Base-by-base conservation (phyloP, 1,140 invertebrate genomes). In the Cotesia glomerata region DNA sequence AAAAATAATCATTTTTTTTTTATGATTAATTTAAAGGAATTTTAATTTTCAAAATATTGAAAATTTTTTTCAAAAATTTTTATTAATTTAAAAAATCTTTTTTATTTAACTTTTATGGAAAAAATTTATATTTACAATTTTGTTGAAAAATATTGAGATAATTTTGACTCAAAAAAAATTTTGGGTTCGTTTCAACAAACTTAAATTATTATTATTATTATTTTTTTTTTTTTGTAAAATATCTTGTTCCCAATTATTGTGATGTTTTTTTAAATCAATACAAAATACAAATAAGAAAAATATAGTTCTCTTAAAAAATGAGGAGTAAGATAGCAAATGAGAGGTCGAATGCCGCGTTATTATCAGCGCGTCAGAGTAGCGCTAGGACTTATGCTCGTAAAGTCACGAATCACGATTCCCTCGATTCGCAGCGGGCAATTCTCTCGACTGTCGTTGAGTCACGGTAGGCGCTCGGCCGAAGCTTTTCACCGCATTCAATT, bases 401-500 rank as follows among this genome's bases (percentile, higher is more conserved):
- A 73, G 36, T 73, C 66, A 66, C 71, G 65, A 73, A 68, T 69
- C 71, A 69, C 71, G 71, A 68, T 63, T 69, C 56, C 63, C 18
- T 59, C 36, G 64, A 45, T 14, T 65, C 39, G 56, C 35, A 66
- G 36, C 45, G 54, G 58, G 52, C 66, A 62, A 34, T 45, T 58
- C 36, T 59, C 69, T 34, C n/a, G 56, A 75, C 73, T 78, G 77
- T 78, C 77, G 76, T 77, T 75, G 74, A 76, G 77, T 76, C 75
- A 76, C 75, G 76, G 75, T 74, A 69, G 74, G 69, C 72, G 67
- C 69, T 78, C 73, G 70, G 63, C 65, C 65, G 66, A 70, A 77
- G 71, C 69, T 78, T 78, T 78, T 78, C 75, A 78, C 75, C 77
- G 75, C 74, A 71, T 78, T 78, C 73, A 76, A 78, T 78, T 78